Base-by-base conservation (phyloP, 2,113 vertebrate species). In the Orycteropus afer region DNA sequence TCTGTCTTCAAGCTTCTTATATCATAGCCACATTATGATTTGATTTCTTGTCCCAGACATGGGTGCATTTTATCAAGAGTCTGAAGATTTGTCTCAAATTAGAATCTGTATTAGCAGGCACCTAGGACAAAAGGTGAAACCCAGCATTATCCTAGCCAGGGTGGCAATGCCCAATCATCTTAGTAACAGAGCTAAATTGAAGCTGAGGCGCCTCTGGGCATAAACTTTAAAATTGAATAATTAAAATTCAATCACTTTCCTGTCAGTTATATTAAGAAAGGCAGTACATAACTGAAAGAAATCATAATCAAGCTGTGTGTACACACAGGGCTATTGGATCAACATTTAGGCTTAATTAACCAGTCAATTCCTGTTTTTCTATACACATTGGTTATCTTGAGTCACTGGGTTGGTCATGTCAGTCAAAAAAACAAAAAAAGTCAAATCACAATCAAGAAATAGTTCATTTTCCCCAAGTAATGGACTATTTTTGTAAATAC, bases 161-260 rank as follows among this genome's bases (percentile, higher is more conserved):
- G 29, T 91, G 15, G 47, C 17, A 88, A 82, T 84, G 37, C 37
- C 40, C 63, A 86, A 32, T 92, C 40, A 79, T 47, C 14, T 86
- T 17, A 86, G 67, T 59, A 88, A 81, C 40, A 49, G 49, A 86
- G 15, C 45, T 83, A 89, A 96, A 94, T 47, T 94, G 81, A 86
- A 96, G 49, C 40, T 92, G 63, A 22, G 55, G 22, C 59, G 49
- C 42, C 51, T 77, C 51, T 95, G 55, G 61, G 42, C 18, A 93
- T 93, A 95, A 83, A 92, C 10, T 90, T 92, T 92, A 83, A 95
- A 97, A 90, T 45, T 83, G 78, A 91, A 83, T 95, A 89, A 97
- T 94, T 96, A 95, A 97, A 93, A 94, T 94, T 59, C 45, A 95
- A 89, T 95, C 59, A 92, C 32, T 86, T 95, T 95, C 32, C 55